A percentile compares a stretch with the other conserved stretches of the same genome.
phyloP scores from a whole-genome alignment of 2,113 vertebrate species.

The Mesembrinibis cayennensis region DNA sequence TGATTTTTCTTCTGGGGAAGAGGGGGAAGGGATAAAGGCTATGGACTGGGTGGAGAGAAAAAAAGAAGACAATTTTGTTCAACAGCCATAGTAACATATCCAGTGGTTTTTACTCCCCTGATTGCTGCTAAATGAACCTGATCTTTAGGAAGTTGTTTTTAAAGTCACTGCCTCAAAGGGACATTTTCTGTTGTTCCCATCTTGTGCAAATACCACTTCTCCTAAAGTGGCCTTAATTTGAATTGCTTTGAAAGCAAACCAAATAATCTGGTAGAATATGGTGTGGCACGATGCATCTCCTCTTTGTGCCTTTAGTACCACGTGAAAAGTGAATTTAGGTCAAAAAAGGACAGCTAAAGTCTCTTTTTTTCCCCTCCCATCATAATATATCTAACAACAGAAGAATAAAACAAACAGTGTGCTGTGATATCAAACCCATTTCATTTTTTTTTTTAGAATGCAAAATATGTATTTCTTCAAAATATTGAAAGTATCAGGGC shows the following conservation, averaged over 20 bases:
- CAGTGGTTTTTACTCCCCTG: background rate
- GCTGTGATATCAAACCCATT: background rate
- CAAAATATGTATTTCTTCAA: constrained; percentile 42
- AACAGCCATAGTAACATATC: background rate
- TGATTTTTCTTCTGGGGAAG: constrained; percentile 46
- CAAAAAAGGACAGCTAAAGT: constrained; percentile 47
- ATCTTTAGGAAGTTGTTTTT: constrained; percentile 50
- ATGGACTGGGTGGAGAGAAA: background rate
- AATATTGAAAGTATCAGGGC: constrained; percentile 6
- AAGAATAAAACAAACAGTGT: constrained; percentile 35
- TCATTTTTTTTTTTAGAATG: background rate
- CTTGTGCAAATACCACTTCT: constrained; percentile 35
- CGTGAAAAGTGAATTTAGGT: constrained; percentile 52
- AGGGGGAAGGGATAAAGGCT: constrained; percentile 7
- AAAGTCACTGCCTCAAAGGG: constrained; percentile 53
- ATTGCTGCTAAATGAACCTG: constrained; percentile 30
- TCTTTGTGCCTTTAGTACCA: constrained; percentile 41
- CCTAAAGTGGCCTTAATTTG: constrained; percentile 60
- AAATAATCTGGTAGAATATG: constrained; percentile 18
- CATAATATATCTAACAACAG: background rate
- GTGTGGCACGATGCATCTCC: background rate
- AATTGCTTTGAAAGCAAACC: constrained; percentile 51
- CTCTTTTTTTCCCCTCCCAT: background rate
- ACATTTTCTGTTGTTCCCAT: constrained; percentile 42
- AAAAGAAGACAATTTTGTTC: constrained; percentile 9